phyloP scores from a whole-genome alignment of 2,797 vertebrate genomes.

The Lutjanus campechanus region DNA sequence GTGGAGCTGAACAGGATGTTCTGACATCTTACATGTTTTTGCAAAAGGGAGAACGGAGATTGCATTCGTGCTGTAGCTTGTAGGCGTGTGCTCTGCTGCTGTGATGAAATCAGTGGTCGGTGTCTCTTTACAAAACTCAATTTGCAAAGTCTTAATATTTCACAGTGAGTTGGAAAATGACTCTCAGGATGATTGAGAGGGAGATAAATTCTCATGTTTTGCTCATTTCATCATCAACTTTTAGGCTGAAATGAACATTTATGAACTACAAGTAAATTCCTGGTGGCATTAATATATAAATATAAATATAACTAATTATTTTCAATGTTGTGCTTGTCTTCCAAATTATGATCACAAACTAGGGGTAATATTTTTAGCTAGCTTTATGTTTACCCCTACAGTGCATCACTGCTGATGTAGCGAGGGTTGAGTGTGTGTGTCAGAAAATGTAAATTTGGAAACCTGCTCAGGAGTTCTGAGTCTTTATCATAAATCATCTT shows the following conservation, averaged over 20 bases:
- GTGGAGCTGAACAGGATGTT: slow-evolving; percentile 35
- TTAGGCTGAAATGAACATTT: neutral
- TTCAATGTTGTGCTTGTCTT: slow-evolving; percentile 27
- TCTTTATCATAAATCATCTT: slow-evolving; percentile 67
- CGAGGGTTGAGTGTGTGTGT: neutral
- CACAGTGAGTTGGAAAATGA: neutral
- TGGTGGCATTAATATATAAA: neutral
- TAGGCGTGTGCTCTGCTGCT: neutral
- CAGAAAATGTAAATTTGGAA: slow-evolving; percentile 51
- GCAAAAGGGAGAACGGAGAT: neutral
- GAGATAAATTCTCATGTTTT: neutral
- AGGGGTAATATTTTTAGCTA: slow-evolving; percentile 9
- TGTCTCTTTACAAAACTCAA: slow-evolving; percentile 11
- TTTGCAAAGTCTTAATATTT: slow-evolving; percentile 16
- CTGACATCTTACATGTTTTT: slow-evolving; percentile 30
- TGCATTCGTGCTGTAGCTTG: neutral
- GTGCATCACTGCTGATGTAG: slow-evolving; percentile 12
- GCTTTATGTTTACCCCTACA: slow-evolving; percentile 4
- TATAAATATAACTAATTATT: neutral
- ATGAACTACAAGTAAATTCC: neutral
- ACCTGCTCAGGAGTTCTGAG: slow-evolving; percentile 36
- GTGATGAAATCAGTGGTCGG: slow-evolving; percentile 7
- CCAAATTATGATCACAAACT: slow-evolving; percentile 24
- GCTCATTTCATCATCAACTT: neutral
- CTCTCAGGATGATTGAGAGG: neutral